Percentiles rank a stretch among this genome's conserved stretches.
Conservation (phyloP, 2,797 vertebrate genomes). For the Cyprinodon diabolis region DNA sequence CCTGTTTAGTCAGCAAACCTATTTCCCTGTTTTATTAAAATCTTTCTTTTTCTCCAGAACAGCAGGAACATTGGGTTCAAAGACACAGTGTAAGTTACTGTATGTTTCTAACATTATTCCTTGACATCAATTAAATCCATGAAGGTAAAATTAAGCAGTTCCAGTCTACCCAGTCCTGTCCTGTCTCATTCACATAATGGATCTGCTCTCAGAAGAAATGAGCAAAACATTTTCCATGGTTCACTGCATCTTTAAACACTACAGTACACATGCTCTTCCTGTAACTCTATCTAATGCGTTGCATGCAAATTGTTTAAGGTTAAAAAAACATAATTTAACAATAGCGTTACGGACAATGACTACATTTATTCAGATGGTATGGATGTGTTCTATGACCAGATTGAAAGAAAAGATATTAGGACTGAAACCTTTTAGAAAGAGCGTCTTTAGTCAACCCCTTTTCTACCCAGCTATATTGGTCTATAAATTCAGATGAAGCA, state of each 20-base stretch:
- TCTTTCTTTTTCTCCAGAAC: background rate
- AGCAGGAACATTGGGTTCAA: background rate
- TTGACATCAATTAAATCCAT: background rate
- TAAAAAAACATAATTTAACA: background rate
- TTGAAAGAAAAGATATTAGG: background rate
- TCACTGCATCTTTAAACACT: background rate
- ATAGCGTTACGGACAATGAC: background rate
- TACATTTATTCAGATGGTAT: background rate
- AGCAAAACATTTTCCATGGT: background rate
- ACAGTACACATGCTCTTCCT: background rate
- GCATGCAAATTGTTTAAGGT: background rate
- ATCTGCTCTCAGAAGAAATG: background rate
- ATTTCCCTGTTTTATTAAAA: constrained; percentile 1
- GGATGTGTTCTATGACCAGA: background rate
- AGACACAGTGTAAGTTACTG: background rate
- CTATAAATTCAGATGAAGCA: too few species aligned
- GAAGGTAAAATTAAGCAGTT: background rate
- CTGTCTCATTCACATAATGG: background rate
- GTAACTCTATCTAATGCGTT: background rate
- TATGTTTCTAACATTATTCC: background rate
- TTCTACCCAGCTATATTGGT: too few species aligned
- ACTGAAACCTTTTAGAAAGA: too few species aligned
- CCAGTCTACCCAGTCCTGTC: background rate
- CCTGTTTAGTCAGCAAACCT: constrained; percentile 28
- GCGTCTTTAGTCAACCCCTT: too few species aligned